phyloP scores from a whole-genome alignment of 1,140 invertebrate genomes.

The Drosophila lacertosa region DNA sequence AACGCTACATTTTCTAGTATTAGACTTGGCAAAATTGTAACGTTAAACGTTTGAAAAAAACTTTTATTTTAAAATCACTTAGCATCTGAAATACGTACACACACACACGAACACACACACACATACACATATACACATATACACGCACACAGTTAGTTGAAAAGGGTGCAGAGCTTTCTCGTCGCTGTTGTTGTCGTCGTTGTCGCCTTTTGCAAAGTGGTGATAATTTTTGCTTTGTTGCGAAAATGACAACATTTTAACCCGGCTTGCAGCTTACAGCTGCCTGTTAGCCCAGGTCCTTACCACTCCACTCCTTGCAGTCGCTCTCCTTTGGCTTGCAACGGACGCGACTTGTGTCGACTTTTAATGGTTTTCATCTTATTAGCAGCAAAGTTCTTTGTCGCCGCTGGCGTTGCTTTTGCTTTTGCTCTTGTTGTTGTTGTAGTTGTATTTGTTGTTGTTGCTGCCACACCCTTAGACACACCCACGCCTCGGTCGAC shows the following conservation, averaged over 20 bases:
- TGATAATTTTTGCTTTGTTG: conserved; percentile 83
- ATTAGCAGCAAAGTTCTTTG: conserved; percentile 83
- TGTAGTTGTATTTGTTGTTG: conserved; percentile 14
- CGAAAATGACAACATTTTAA: conserved; percentile 81
- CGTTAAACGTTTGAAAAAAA: conserved; percentile 80
- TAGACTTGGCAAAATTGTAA: conserved; percentile 57
- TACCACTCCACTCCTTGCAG: no score
- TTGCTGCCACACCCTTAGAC: conserved; percentile 19
- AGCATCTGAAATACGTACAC: conserved; percentile 44
- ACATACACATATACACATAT: conserved; percentile 16
- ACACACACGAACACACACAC: conserved; percentile 17
- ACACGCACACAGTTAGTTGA: conserved; percentile 25
- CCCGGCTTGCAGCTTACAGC: conserved; percentile 40
- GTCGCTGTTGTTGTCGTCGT: conserved; percentile 36
- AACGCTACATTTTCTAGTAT: conserved; percentile 59
- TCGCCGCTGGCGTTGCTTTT: conserved; percentile 51
- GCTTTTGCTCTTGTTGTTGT: background rate
- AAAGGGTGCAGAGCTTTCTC: conserved; percentile 47
- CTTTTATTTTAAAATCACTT: conserved; percentile 82
- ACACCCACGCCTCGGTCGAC: conserved; percentile 25
- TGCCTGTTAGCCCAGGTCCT: conserved; percentile 3
- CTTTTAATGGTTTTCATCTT: conserved; percentile 81
- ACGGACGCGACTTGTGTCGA: conserved; percentile 75
- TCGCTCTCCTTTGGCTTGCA: conserved; percentile 51
- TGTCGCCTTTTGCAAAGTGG: conserved; percentile 79